Percentiles rank a stretch among this genome's conserved stretches.
Evolutionary conservation across 2,888 invertebrate species (phyloP).

Genomic region (Callinectes sapidus): DNA sequence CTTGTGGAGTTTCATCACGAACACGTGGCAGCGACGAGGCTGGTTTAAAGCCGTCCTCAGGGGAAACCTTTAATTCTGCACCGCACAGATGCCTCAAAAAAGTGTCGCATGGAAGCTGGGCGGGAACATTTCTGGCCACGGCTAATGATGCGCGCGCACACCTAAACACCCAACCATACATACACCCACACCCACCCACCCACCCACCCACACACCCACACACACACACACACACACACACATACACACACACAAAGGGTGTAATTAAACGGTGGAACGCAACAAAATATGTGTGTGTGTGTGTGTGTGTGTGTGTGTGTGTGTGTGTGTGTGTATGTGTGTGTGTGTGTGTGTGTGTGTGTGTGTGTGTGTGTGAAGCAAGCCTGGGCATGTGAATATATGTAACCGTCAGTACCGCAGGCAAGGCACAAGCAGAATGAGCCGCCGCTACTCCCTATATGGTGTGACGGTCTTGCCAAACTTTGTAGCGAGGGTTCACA

Average conservation of each 20-base stretch:
- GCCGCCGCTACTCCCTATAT: neutral
- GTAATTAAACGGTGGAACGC: neutral
- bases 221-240: slow-evolving; percentile 29
- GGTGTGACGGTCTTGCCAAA: neutral
- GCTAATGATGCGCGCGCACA: neutral
- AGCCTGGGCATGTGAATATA: neutral
- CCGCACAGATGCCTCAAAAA: neutral
- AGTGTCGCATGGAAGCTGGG: neutral
- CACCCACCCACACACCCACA: slow-evolving; percentile 23
- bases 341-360: no score
- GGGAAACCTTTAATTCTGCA: neutral
- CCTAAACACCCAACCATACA: neutral
- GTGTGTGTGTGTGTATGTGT: slow-evolving; percentile 4
- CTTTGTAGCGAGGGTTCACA: neutral
- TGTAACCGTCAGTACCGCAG: neutral
- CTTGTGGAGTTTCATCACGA: slow-evolving; percentile 1
- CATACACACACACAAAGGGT: slow-evolving; percentile 3
- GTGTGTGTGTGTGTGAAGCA: neutral
- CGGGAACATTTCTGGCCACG: neutral
- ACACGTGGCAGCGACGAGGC: neutral
- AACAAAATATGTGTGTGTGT: slow-evolving; percentile 19
- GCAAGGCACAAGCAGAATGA: neutral
- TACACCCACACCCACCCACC: slow-evolving; percentile 4
- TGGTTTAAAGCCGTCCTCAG: neutral
- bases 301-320: slow-evolving; percentile 26